Evolutionary conservation across 1,140 invertebrate genomes (phyloP), one percentile per base, ranked within the genome.

Genomic region (Drosophila sechellia): DNA sequence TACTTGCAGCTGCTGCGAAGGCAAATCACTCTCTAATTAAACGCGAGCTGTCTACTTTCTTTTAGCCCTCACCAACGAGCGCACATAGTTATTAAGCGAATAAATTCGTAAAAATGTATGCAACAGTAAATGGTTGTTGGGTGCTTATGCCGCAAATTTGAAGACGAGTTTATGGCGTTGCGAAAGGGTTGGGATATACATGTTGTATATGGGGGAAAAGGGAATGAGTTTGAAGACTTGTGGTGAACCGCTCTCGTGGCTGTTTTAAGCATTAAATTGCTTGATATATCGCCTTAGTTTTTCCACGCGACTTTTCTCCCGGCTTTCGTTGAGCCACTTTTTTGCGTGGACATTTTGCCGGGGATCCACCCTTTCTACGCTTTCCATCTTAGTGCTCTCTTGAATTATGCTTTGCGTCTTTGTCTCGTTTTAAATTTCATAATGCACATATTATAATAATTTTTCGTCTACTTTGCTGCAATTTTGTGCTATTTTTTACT

Each of bases 381-480:
- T 34, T 58, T 20, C 56, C 53, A 49, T 53, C 59, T 42, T 56
- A n/a, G 6, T 48, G 46, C 40, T 60, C 27, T 49, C 54, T 65
- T 83, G 75, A 87, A 71, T 86, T 87, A 86, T 86, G 79, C 84
- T 77, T 56, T 68, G 61, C 84, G 65, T 89, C 83, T 87, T 87
- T 87, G 84, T 87, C 83, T 87, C 76, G 66, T 35, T 79, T 89
- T 89, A 89, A 90, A 89, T 89, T 89, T 90, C 84, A 89, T 89
- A 89, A 89, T 89, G 80, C 77, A 84, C 84, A 90, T 89, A 89
- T 90, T 80, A 87, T 87, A 87, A 89, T 89, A 77, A 89, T 89
- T 89, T 89, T 89, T 87, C 84, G 79, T 87, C 84, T 87, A 89
- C 83, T 87, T 87, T 87, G 79, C 79, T 84, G 84, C 85, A 84